A percentile compares a stretch with the other conserved stretches of the same genome.
phyloP scores from a whole-genome alignment of 1,140 invertebrate species.

The Ceratosolen solmsi region DNA sequence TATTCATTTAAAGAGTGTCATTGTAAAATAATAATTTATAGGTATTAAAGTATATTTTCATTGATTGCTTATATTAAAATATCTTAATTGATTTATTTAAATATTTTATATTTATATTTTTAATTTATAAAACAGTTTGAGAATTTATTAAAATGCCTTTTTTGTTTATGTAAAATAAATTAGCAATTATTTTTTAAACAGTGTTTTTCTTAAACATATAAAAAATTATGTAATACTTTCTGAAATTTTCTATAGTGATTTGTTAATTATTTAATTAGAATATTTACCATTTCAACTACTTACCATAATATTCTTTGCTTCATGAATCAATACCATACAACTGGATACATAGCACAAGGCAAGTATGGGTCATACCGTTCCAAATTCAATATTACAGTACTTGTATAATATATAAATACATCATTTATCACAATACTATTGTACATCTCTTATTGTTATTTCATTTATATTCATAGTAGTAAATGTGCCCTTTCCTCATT shows the following conservation, averaged over 20 bases:
- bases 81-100: background rate
- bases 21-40: slow-evolving; percentile 25
- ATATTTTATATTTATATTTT: slow-evolving; percentile 6
- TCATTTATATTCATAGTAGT: slow-evolving; percentile 53
- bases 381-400: slow-evolving; percentile 45
- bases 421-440: slow-evolving; percentile 47
- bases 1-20: slow-evolving; percentile 18
- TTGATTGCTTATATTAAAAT: background rate
- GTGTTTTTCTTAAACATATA: background rate
- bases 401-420: slow-evolving; percentile 42
- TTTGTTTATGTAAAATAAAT: slow-evolving; percentile 17
- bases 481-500: slow-evolving; percentile 47
- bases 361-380: slow-evolving; percentile 65
- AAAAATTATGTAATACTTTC: background rate
- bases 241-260: slow-evolving; percentile 15
- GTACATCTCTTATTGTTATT: slow-evolving; percentile 50
- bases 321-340: slow-evolving; percentile 68
- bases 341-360: slow-evolving; percentile 72
- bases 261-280: slow-evolving; percentile 23
- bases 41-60: slow-evolving; percentile 12
- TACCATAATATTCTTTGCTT: slow-evolving; percentile 64
- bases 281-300: slow-evolving; percentile 41
- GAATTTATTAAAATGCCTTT: background rate
- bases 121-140: background rate
- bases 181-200: background rate